Evolutionary conservation across 2,113 vertebrate genomes (phyloP).

Genomic region (Sialia sialis): DNA sequence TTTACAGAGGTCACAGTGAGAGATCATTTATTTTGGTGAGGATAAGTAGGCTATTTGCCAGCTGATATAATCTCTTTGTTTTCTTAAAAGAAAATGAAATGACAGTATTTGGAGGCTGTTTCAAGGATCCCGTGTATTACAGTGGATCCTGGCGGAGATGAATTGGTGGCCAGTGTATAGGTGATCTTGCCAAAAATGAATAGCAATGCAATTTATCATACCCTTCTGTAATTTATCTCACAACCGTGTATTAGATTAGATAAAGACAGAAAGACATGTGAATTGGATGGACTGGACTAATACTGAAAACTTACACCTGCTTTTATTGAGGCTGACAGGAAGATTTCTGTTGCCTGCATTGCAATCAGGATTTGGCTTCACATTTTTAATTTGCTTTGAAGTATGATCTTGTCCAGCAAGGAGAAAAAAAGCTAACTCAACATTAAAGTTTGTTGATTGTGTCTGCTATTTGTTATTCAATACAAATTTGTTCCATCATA

Average conservation of each 20-base stretch:
- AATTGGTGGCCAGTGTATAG: conserved; percentile 36
- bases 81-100: neutral
- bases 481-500: neutral
- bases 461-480: neutral
- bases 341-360: conserved; percentile 22
- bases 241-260: conserved; percentile 50
- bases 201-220: conserved; percentile 57
- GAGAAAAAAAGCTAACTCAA: conserved; percentile 3
- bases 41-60: neutral
- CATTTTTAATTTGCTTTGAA: conserved; percentile 56
- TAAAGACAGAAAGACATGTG: conserved; percentile 50
- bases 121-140: neutral
- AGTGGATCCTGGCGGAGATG: conserved; percentile 10
- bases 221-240: conserved; percentile 52
- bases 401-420: neutral
- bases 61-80: conserved; percentile 13
- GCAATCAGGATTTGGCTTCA: conserved; percentile 27
- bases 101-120: neutral
- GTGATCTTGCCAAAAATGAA: conserved; percentile 56
- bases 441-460: conserved; percentile 17
- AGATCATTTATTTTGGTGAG: neutral
- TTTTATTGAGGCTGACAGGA: conserved; percentile 52
- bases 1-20: neutral
- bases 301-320: conserved; percentile 20
- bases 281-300: conserved; percentile 38